Evolutionary conservation across 2,113 vertebrate genomes (phyloP), one percentile per base, ranked within the genome.

Genomic region (Ariopsis seemanni): DNA sequence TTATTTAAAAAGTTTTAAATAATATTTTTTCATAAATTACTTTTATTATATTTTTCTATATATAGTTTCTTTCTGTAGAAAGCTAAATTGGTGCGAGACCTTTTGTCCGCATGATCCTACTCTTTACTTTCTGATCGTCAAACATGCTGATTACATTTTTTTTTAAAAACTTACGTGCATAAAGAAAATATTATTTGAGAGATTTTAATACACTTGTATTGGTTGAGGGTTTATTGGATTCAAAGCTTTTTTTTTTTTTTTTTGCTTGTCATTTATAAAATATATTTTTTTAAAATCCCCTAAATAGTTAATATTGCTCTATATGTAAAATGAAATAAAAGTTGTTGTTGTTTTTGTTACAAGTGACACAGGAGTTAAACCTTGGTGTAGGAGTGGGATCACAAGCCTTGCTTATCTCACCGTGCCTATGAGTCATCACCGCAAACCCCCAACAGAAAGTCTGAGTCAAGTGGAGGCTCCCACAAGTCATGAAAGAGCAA

Each of bases 391-490:
- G 84, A 86, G 87, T 83, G 84, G 77, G 48, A 85, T 50, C 42
- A 84, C 20, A 71, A 72, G 60, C 57, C n/a, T 84, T 4, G 7
- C 42, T 11, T 53, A 20, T 42, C n/a, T 60, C 5, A 14, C 14
- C 79, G 53, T 4, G 30, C 6, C 81, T 77, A 34, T 89, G 88
- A 89, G 57, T 90, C 55, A 87, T 90, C 57, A 79, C 65, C 74
- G 74, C 71, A 53, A 57, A 75, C 78, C 81, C 74, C 58, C 34
- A 48, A 10, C 15, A 83, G 74, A 86, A 77, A 79, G 15, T 55
- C 48, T 88, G 2, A 87, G 65, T 87, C n/a, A 88, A 77, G 65
- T 7, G 52, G 42, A 71, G 85, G 50, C 78, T 84, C 63, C 0
- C 27, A 50, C 50, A 63, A 78, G 5, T 27, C 25, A 63, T 60